These are phyloP conservation scores for Proales similis DNA, from an alignment of 1,140 invertebrate species.

Conservation along the genomic window DNA sequence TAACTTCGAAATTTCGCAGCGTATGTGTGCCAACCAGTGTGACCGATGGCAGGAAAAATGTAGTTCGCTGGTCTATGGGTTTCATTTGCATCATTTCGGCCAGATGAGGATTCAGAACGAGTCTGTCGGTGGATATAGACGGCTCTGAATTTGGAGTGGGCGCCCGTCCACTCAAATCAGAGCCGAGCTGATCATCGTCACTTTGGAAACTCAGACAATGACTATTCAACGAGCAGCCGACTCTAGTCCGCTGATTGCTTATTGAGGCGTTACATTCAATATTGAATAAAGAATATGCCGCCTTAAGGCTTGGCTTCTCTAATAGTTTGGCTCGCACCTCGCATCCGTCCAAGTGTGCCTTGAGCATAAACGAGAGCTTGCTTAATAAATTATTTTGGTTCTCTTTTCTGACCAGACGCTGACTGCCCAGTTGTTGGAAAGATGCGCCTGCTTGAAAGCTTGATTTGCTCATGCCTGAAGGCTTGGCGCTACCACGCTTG, in stretches of 20 bases:
- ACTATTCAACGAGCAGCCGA: conserved; percentile 4
- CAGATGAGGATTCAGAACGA: neutral
- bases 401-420: neutral
- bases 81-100: conserved; percentile 29
- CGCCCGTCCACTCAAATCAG: too few species aligned
- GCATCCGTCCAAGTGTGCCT: conserved; percentile 28
- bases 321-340: conserved; percentile 29
- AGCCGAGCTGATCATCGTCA: conserved; percentile 14
- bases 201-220: conserved; percentile 31
- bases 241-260: conserved; percentile 5
- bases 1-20: neutral
- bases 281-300: conserved; percentile 14
- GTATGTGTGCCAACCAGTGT: conserved; percentile 9
- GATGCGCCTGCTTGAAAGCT: too few species aligned
- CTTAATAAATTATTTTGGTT: conserved; percentile 14
- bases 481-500: too few species aligned
- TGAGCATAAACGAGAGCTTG: conserved; percentile 9
- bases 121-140: neutral
- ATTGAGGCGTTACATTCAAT: conserved; percentile 2
- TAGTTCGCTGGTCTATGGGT: conserved; percentile 13
- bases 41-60: conserved; percentile 21
- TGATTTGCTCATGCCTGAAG: too few species aligned
- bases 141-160: too few species aligned
- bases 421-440: too few species aligned
- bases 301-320: conserved; percentile 23